Conservation (phyloP, 2,888 invertebrate species). For the Papilio elwesi region DNA sequence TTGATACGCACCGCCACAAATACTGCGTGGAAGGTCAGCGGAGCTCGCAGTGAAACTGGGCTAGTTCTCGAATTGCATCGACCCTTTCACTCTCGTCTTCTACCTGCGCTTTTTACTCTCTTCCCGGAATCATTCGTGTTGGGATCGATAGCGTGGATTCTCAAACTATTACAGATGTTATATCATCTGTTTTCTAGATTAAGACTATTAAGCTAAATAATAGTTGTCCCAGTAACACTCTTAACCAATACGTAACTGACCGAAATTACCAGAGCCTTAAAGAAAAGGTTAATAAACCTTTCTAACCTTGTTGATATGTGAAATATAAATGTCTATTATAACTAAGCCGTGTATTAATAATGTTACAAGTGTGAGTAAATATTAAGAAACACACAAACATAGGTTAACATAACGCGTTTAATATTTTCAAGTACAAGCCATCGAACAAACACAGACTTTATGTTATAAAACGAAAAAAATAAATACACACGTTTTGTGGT, state of each 20-base stretch:
- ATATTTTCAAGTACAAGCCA: not conserved
- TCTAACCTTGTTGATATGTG: not conserved
- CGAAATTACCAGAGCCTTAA: no score
- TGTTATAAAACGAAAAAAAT: not conserved
- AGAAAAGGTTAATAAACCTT: no score
- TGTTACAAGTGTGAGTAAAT: not conserved
- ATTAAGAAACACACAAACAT: not conserved
- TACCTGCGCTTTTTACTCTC: slow-evolving; percentile 81
- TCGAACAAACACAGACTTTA: not conserved
- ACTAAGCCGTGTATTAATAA: not conserved
- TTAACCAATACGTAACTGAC: no score
- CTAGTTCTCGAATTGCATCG: slow-evolving; percentile 80
- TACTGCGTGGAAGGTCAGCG: slow-evolving; percentile 72
- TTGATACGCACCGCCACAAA: slow-evolving; percentile 69
- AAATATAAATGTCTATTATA: not conserved
- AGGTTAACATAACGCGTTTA: not conserved
- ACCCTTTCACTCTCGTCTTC: slow-evolving; percentile 82
- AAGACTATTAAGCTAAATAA: not conserved
- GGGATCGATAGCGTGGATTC: slow-evolving; percentile 49
- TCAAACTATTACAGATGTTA: slow-evolving; percentile 60
- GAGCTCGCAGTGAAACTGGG: slow-evolving; percentile 69
- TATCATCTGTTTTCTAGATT: not conserved
- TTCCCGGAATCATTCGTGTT: slow-evolving; percentile 69
- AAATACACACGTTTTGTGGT: not conserved
- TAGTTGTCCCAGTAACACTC: not conserved